Percentiles rank a stretch among this genome's conserved stretches.
These are phyloP conservation scores for Ornithorhynchus anatinus DNA, from an alignment of 2,113 vertebrate genomes.

Conservation along the genomic window DNA sequence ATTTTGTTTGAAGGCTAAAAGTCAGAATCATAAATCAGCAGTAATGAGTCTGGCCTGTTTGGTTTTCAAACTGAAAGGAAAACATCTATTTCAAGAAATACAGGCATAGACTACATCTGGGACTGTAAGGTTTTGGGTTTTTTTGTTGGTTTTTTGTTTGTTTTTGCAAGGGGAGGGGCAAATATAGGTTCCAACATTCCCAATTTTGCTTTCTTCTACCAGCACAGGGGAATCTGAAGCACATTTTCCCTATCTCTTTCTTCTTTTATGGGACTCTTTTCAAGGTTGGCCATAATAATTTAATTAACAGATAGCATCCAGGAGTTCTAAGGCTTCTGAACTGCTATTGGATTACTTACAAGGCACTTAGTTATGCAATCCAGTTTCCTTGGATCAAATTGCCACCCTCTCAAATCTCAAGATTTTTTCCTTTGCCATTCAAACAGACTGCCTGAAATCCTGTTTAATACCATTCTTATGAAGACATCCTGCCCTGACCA, in stretches of 20 bases:
- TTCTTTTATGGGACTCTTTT: conserved; percentile 53
- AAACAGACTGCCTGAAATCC: conserved; percentile 55
- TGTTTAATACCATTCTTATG: conserved; percentile 48
- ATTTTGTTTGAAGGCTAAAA: conserved; percentile 3
- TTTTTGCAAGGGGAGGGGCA: too few species aligned
- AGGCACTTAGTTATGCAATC: conserved; percentile 61
- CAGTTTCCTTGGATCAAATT: conserved; percentile 66
- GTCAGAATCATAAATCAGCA: conserved; percentile 1
- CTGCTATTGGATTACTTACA: conserved; percentile 66
- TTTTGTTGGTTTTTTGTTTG: neutral
- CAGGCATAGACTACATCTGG: neutral
- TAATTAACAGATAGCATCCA: conserved; percentile 65
- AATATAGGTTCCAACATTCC: conserved; percentile 47
- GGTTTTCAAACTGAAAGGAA: conserved; percentile 28
- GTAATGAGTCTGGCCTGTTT: conserved; percentile 12
- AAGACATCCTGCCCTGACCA: too few species aligned
- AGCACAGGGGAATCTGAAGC: conserved; percentile 54
- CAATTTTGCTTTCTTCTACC: conserved; percentile 37
- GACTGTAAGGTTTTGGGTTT: rapidly evolving
- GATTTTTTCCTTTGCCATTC: conserved; percentile 56
- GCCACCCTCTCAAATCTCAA: conserved; percentile 53
- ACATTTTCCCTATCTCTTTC: conserved; percentile 50
- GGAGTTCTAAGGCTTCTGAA: conserved; percentile 64
- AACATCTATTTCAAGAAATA: conserved; percentile 23
- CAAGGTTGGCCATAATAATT: conserved; percentile 60